Evolutionary conservation across 2,113 vertebrate genomes (phyloP), one percentile per base, ranked within the genome.

Genomic region (Ovis canadensis): DNA sequence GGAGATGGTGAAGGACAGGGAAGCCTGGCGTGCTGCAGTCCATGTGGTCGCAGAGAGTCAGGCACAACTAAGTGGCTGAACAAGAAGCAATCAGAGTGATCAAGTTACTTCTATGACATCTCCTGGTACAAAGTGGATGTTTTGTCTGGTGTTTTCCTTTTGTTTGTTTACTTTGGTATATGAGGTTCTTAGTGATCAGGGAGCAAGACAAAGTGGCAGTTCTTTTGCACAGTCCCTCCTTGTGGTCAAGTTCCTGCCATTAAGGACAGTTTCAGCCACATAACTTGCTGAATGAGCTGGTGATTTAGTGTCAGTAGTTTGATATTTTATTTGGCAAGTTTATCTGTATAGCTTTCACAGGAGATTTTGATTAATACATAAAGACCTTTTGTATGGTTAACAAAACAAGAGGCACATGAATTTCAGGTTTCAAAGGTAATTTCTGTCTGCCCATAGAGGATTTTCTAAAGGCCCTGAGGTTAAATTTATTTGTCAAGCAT

Each of bases 261-360:
- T 52, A 74, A 74, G 36, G 45, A 87, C 52, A 23, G 7, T 83
- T 90, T 74, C 25, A 36, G 33, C 87, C 40, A 94, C 31, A 62
- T 74, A 81, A 97, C 33, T 74, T 90, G 27, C 21, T 81, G 71
- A 74, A 17, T 78, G 86, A 60, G 62, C 57, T 88, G 80, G 77
- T 95, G 43, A 83, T 95, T 82, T 80, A 67, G 48, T 86, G 40
- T 94, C 71, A 57, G 59, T 93, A 88, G 74, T 95, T 85, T 92
- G 48, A 29, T 94, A 55, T 88, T 90, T 93, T 96, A 40, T 94
- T 74, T 91, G 67, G 54, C 36, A 93, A 62, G 27, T 74, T 82
- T 84, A 55, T 80, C 43, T 91, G n/a, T 3, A 40, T 48, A 89
- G 33, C 50, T 77, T 74, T 89, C 43, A 89, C 19, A 89, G 77